Conservation (phyloP, 2,797 vertebrate genomes). For the Percopsis omiscomaycus region DNA sequence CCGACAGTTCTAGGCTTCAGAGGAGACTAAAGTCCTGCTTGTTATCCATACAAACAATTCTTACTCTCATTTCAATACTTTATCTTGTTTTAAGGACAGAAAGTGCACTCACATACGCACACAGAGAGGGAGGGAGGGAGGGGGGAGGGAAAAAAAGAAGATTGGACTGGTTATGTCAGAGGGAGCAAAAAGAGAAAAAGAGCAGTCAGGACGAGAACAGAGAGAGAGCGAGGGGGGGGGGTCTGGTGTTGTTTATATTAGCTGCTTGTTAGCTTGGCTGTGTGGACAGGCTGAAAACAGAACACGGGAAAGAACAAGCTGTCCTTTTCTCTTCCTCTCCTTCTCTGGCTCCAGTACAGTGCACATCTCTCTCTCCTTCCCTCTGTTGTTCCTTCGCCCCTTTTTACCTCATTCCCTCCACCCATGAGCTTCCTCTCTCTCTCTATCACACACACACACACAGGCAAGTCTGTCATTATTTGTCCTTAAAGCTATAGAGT, state of each 20-base stretch:
- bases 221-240: slow-evolving; percentile 13
- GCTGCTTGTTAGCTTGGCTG: slow-evolving; percentile 66
- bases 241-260: slow-evolving; percentile 61
- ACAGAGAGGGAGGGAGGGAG: slow-evolving; percentile 7
- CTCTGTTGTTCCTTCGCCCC: slow-evolving; percentile 4
- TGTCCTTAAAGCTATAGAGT: slow-evolving; percentile 79
- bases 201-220: not conserved
- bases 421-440: not conserved
- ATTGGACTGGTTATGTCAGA: not conserved
- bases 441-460: slow-evolving; percentile 13
- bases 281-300: slow-evolving; percentile 58
- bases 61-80: too few relatives aligned
- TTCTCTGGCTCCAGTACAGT: slow-evolving; percentile 57
- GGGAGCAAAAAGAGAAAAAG: not conserved
- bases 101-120: not conserved
- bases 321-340: slow-evolving; percentile 54
- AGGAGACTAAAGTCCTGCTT: too few relatives aligned
- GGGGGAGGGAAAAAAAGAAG: not conserved
- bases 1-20: too few relatives aligned
- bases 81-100: not conserved
- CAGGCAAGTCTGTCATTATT: slow-evolving; percentile 60
- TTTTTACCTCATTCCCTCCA: slow-evolving; percentile 17
- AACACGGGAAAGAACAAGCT: slow-evolving; percentile 69
- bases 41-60: too few relatives aligned
- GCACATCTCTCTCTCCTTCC: slow-evolving; percentile 43